Evolutionary conservation across 1,140 invertebrate species (phyloP).

Genomic region (Theocolax elegans): DNA sequence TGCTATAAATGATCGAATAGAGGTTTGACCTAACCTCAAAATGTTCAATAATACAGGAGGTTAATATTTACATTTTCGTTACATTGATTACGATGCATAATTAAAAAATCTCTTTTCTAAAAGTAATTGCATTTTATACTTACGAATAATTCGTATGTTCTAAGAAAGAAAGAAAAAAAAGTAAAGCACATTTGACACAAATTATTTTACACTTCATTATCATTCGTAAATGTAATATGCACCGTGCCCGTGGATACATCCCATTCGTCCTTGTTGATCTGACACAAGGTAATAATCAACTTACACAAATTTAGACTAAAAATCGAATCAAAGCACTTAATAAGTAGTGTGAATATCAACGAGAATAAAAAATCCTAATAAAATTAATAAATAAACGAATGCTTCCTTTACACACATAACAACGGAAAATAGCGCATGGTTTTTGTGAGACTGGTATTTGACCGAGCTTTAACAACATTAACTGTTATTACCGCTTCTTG

Average conservation of each 20-base stretch:
- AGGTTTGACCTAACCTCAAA: too few relatives aligned
- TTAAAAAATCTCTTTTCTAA: slow-evolving; percentile 2
- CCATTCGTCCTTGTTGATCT: not conserved
- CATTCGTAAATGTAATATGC: not conserved
- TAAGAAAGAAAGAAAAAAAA: too few relatives aligned
- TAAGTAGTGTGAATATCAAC: slow-evolving; percentile 1
- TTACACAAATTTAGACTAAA: slow-evolving; percentile 13
- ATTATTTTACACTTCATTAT: too few relatives aligned
- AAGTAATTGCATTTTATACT: not conserved
- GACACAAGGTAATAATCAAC: not conserved
- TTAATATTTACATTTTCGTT: too few relatives aligned
- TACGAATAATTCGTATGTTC: not conserved
- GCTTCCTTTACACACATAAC: slow-evolving; percentile 9
- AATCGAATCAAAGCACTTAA: not conserved
- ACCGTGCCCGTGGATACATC: not conserved
- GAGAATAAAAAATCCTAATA: too few relatives aligned
- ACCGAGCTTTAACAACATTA: too few relatives aligned
- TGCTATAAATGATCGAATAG: too few relatives aligned
- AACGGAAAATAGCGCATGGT: not conserved
- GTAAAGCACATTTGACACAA: too few relatives aligned
- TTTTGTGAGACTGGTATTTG: too few relatives aligned
- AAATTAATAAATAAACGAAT: too few relatives aligned
- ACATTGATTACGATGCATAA: too few relatives aligned
- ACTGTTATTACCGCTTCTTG: slow-evolving; percentile 13
- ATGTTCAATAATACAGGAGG: too few relatives aligned